These are phyloP conservation scores for Phalanger gymnotis DNA, from an alignment of 2,797 vertebrate species.

Conservation along the genomic window DNA sequence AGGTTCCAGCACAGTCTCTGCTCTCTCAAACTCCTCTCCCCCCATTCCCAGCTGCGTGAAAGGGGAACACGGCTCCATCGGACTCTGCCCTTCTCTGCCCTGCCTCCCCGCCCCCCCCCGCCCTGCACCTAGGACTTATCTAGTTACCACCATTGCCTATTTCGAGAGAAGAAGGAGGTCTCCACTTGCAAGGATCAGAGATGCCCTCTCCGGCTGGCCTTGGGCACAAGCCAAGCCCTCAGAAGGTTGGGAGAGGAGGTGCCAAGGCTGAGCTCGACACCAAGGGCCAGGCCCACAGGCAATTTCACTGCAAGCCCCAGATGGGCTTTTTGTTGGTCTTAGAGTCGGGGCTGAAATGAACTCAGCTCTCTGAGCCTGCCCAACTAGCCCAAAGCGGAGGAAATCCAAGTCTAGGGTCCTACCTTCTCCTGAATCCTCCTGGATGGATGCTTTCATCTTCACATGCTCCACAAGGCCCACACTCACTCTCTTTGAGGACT, in stretches of 20 bases:
- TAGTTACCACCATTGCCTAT: no score
- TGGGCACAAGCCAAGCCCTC: background rate
- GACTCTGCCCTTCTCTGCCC: background rate
- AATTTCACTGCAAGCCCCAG: background rate
- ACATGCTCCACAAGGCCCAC: background rate
- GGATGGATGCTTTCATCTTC: background rate
- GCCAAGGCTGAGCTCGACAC: background rate
- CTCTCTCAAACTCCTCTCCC: slow-evolving; percentile 2
- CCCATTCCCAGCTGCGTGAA: slow-evolving; percentile 10
- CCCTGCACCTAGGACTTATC: background rate
- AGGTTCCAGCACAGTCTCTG: background rate
- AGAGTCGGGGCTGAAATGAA: background rate
- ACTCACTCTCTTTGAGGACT: background rate
- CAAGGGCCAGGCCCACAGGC: background rate
- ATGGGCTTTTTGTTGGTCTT: background rate
- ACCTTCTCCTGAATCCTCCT: background rate
- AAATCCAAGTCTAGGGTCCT: background rate
- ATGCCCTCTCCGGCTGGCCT: background rate
- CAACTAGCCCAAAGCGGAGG: background rate
- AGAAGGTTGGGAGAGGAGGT: background rate
- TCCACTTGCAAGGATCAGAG: background rate
- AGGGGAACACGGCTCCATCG: background rate
- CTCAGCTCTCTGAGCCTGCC: background rate
- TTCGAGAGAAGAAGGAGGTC: no score
- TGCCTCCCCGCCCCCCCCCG: background rate